Evolutionary conservation across 2,888 invertebrate species (phyloP), one percentile per base, ranked within the genome.

Genomic region (Allacma fusca): DNA sequence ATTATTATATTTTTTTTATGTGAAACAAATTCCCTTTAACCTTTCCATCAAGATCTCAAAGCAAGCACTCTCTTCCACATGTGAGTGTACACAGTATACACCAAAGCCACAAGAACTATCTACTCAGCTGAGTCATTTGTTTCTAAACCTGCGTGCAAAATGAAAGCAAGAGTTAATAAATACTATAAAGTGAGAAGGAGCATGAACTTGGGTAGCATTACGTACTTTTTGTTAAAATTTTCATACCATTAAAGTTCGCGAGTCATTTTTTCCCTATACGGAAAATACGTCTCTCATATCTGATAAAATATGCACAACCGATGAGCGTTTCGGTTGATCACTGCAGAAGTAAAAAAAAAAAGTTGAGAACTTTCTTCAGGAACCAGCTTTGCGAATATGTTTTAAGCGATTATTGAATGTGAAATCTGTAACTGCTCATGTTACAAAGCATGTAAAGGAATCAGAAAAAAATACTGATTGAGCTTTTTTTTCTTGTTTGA

Each of bases 401-500:
- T 50, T 50, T 16, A n/a, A 50, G 19, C 19, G 50, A 50, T 50
- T n/a, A 50, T 50, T 50, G 50, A 50, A 50, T 50, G 50, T 50
- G 50, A 50, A 50, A 50, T 50, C 50, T 50, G 50, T 50, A 50
- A 12, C n/a, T 50, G 50, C 16, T 16, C 50, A 19, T 16, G 19
- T 50, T 5, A 19, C 2, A n/a, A 16, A 50, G 50, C n/a, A 50
- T 50, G 50, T 50, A 16, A 4, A 50, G 16, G 50, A 50, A 50
- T 50, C 16, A 19, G 2, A 50, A 50, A 50, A 50, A 13, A 19
- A 23, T 64, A 24, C 59, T 59, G 40, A 50, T 19, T 50, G 50
- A 50, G 19, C 19, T 50, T 50, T 50, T 50, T 34, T 50, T 50
- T 76, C 19, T 74, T 70, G 43, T 71, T 44, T 73, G 73, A 70